Base-by-base conservation (phyloP, 2,888 invertebrate genomes). In the Eupithecia tripunctaria region DNA sequence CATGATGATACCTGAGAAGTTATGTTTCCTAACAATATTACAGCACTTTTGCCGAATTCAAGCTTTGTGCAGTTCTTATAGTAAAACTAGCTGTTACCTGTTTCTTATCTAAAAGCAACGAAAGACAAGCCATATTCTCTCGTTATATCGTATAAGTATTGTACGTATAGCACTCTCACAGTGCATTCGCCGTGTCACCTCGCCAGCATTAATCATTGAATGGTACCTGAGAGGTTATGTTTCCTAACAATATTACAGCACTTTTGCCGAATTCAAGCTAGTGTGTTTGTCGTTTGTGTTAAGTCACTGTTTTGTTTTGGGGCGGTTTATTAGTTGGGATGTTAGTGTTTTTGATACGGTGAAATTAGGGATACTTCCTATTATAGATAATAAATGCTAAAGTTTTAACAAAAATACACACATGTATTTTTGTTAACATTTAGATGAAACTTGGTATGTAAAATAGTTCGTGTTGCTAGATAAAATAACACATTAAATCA, bases 121-220 rank as follows among this genome's bases (percentile, higher is more conserved):
- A 18, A 36, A 21, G 43, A 32, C 47, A 67, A 65, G 60, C 68
- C 72, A 72, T 75, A 68, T 70, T 68, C 70, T 79, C 78, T 79
- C 74, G 79, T 76, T 75, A 71, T 67, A 65, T 51, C 66, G 27
- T 69, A 59, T 62, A 56, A 21, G 21, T 32, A 21, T n/a, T 8
- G 21, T 56, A 47, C 83, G 78, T 89, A 72, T 68, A 67, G 72
- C 38, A 72, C 47, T 25, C 43, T 51, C 47, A 71, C 47, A 85
- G 78, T 86, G 85, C 83, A 86, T 88, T 85, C 82, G 89, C 84
- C 84, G 78, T 86, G 90, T 93, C 93, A 93, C 88, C 86, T 77
- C 76, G 73, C 72, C 80, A 86, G 82, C 90, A 93, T 93, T 92
- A 92, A 93, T 93, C 93, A 92, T 87, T 82, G 85, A 88, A 89